Evolutionary conservation across 2,888 invertebrate species (phyloP), one percentile per base, ranked within the genome.

Genomic region (Philonicus albiceps): DNA sequence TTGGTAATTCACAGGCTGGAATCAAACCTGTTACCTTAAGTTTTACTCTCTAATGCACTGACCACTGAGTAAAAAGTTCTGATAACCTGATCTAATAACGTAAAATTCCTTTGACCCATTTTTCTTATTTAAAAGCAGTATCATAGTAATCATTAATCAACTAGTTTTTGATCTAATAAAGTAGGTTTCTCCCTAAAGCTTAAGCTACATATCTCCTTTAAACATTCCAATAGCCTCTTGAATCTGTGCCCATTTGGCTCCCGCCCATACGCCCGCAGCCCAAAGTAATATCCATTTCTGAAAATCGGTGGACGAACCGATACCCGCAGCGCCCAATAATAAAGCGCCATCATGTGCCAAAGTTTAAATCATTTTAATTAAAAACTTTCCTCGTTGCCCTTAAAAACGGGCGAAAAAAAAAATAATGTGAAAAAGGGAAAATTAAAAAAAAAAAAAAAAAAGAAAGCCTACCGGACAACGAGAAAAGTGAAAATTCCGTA

Each of bases 311-410:
- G 3, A 64, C 8, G 64, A 22, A 4, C 64, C 64, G 64, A 64
- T 64, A 81, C 31, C 22, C 64, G 37, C 30, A 16, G 81, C 64
- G 64, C 64, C 37, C 53, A 27, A 31, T 22, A 30, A 55, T 64
- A 74, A 87, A 31, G 74, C 34, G 49, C 74, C 43, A 37, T 43
- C 49, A 75, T 76, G 84, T 53, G 34, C 43, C n/a, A 27, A 83
- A 43, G 53, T 53, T 87, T 34, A 85, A 78, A 72, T 74, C 78
- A 85, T 31, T 72, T 49, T n/a, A 93, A 93, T 91, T 93, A 93
- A 86, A 93, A 91, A 91, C 93, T 93, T 87, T 93, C 92, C 89
- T 93, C 93, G 92, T 93, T 90, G 22, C 43, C 30, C 74, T 27
- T 64, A 64, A 64, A 64, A 64, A 27, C 19, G 27, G 64, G 22